Evolutionary conservation across 2,113 vertebrate genomes (phyloP).

Genomic region (Cheirogaleus medius): DNA sequence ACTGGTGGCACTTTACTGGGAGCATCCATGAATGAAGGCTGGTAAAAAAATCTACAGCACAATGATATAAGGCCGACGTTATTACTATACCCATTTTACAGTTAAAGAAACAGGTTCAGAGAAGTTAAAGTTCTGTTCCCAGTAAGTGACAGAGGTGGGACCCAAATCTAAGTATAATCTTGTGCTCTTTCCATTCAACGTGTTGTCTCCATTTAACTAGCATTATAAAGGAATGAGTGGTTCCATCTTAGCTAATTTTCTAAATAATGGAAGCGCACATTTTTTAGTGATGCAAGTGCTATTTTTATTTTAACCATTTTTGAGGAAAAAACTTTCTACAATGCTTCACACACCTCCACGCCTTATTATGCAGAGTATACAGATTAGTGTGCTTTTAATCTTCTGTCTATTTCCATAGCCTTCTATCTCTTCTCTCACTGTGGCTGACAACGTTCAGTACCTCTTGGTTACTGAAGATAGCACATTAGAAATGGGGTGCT

Average conservation of each 20-base stretch:
- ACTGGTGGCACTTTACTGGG: neutral
- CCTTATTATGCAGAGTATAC: slow-evolving; percentile 65
- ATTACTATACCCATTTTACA: slow-evolving; percentile 11
- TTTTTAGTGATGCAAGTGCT: slow-evolving; percentile 41
- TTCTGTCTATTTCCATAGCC: slow-evolving; percentile 51
- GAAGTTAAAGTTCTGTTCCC: neutral
- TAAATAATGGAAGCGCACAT: slow-evolving; percentile 58
- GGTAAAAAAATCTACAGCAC: neutral
- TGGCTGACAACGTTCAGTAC: slow-evolving; percentile 5
- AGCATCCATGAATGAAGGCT: neutral
- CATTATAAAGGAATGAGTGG: neutral
- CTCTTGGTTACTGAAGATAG: slow-evolving; percentile 46
- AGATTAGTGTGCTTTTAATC: slow-evolving; percentile 64
- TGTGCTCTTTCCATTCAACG: neutral
- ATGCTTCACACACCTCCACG: slow-evolving; percentile 19
- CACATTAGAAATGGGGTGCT: slow-evolving; percentile 32
- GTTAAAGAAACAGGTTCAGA: neutral
- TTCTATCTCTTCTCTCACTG: slow-evolving; percentile 36
- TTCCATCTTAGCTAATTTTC: slow-evolving; percentile 59
- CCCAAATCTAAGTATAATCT: neutral
- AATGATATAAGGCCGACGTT: neutral
- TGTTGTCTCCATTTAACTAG: slow-evolving; percentile 37
- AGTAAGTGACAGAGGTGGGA: neutral
- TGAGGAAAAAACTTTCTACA: slow-evolving; percentile 60
- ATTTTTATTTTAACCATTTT: slow-evolving; percentile 70